Percentiles rank a stretch among this genome's conserved stretches.
Evolutionary conservation across 2,797 vertebrate species (phyloP).

Genomic region (Atherinosoma microstoma): DNA sequence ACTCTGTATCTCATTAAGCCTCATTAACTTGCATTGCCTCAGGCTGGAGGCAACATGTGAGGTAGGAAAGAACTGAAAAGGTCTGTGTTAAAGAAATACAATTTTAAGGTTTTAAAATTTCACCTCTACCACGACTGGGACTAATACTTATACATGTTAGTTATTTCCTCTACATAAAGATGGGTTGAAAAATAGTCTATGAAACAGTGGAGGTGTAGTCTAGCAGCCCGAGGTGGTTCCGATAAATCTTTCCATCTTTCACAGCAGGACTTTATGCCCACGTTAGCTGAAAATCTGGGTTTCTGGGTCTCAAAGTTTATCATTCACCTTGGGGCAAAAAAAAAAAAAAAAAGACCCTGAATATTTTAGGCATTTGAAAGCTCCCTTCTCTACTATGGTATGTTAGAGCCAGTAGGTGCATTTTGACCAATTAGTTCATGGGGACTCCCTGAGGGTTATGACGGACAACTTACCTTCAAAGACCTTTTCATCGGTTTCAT

Average conservation of each 20-base stretch:
- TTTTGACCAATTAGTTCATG: not conserved
- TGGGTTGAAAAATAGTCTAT: not conserved
- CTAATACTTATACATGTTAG: not conserved
- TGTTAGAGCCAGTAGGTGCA: not conserved
- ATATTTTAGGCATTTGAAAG: not conserved
- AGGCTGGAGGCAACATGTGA: conserved; percentile 6
- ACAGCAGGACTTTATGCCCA: not conserved
- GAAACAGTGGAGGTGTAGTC: not conserved
- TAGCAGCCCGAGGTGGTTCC: not conserved
- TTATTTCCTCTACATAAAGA: not conserved
- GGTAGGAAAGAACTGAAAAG: not conserved
- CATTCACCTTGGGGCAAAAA: not conserved
- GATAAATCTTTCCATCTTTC: not conserved
- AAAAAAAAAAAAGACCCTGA: too few relatives aligned
- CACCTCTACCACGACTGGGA: conserved; percentile 9
- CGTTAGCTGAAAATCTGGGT: not conserved
- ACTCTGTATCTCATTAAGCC: conserved; percentile 54
- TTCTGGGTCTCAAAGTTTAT: not conserved
- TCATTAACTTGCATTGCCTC: conserved; percentile 35
- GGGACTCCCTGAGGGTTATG: not conserved
- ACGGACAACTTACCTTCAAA: too few relatives aligned
- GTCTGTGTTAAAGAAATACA: not conserved
- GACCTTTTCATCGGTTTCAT: not conserved
- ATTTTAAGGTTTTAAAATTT: conserved; percentile 8
- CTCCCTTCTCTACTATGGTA: not conserved